phyloP scores from a whole-genome alignment of 2,888 invertebrate genomes.

The Tipula vernalis region DNA sequence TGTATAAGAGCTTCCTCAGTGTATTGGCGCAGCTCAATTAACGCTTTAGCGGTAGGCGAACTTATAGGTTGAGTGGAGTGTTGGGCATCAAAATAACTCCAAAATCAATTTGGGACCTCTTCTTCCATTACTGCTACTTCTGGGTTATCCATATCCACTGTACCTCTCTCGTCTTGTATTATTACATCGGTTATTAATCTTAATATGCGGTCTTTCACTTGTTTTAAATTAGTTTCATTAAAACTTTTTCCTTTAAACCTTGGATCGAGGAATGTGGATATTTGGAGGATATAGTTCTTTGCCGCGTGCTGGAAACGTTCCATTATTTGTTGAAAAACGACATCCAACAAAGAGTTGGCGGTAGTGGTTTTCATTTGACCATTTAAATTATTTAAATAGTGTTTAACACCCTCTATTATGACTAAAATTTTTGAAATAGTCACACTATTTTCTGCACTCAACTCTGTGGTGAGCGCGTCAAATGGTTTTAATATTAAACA shows the following conservation, averaged over 20 bases:
- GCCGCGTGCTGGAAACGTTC: not conserved
- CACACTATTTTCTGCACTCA: not conserved
- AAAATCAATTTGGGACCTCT: too few species aligned
- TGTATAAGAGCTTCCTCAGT: not conserved
- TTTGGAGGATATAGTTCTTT: not conserved
- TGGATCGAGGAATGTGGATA: not conserved
- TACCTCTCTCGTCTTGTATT: not conserved
- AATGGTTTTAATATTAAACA: not conserved
- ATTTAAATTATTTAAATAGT: not conserved
- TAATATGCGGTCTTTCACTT: not conserved
- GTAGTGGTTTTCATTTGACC: not conserved
- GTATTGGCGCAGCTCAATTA: not conserved
- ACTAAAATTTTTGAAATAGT: not conserved
- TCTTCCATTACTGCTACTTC: too few species aligned
- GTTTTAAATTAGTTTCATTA: not conserved
- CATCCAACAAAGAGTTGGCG: not conserved
- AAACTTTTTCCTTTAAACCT: not conserved
- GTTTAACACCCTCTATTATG: not conserved
- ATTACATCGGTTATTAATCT: not conserved
- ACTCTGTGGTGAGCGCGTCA: not conserved
- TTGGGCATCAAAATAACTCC: not conserved
- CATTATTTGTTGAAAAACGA: not conserved
- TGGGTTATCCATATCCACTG: not conserved
- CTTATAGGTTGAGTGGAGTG: not conserved
- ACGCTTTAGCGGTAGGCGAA: not conserved